phyloP scores from a whole-genome alignment of 2,113 vertebrate genomes.

The Panurus biarmicus region DNA sequence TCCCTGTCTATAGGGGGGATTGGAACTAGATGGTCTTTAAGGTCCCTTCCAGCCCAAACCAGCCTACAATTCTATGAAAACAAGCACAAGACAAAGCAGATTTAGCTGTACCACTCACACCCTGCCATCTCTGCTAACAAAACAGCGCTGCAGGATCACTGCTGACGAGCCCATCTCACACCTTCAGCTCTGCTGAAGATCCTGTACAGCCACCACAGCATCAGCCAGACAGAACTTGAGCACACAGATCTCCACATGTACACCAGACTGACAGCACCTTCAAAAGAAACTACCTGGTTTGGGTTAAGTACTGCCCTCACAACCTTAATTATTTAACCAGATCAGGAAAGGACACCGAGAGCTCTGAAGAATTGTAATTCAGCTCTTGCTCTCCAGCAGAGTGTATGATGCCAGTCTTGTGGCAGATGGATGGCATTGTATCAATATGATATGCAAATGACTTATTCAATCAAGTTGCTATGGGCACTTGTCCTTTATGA shows the following conservation, averaged over 20 bases:
- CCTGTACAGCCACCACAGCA: not conserved
- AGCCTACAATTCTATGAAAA: not conserved
- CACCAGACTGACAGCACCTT: not conserved
- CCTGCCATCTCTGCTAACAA: not conserved
- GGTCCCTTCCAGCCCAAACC: not conserved
- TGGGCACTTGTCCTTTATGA: not conserved
- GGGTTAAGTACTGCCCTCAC: not conserved
- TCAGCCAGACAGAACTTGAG: not conserved
- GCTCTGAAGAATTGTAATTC: not conserved
- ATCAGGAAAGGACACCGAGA: not conserved
- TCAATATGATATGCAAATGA: not conserved
- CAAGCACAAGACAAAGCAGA: not conserved
- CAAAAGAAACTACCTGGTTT: not conserved
- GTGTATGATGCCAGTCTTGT: not conserved
- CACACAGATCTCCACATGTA: not conserved
- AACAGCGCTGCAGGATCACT: accelerated
- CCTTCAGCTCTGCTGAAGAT: not conserved
- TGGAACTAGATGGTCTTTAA: not conserved
- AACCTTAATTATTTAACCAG: not conserved
- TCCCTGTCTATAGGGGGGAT: too few species aligned
- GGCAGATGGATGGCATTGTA: accelerated
- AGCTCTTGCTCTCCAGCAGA: not conserved
- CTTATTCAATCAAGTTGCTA: not conserved
- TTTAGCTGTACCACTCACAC: not conserved
- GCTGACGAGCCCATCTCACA: accelerated